A percentile compares a stretch with the other conserved stretches of the same genome.
These are phyloP conservation scores for Antidorcas marsupialis DNA, from an alignment of 2,113 vertebrate genomes.

Conservation along the genomic window DNA sequence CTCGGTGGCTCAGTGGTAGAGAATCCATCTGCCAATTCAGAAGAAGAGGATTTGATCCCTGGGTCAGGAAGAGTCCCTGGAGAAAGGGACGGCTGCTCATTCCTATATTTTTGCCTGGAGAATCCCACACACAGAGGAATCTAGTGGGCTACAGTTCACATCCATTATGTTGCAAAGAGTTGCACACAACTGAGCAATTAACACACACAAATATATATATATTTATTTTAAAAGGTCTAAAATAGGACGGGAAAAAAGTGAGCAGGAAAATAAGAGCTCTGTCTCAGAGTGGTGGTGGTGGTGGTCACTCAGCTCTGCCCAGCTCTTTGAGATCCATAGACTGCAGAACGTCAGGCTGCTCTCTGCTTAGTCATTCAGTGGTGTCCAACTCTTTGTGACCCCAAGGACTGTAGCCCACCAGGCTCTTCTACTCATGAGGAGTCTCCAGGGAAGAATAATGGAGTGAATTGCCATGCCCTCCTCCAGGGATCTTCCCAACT, in stretches of 20 bases:
- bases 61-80: background rate
- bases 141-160: background rate
- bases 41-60: background rate
- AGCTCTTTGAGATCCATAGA: background rate
- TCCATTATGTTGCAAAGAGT: background rate
- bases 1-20: background rate
- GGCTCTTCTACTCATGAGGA: background rate
- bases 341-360: background rate
- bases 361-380: background rate
- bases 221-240: background rate
- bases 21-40: background rate
- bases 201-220: too few species aligned
- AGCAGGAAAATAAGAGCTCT: background rate
- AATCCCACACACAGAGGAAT: background rate
- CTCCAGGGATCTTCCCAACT: background rate
- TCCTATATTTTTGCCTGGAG: background rate
- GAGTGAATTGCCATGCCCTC: background rate
- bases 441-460: background rate
- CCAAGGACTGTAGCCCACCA: background rate
- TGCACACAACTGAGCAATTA: background rate
- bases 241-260: background rate
- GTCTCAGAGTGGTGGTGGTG: background rate
- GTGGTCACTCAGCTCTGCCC: rapidly evolving
- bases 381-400: rapidly evolving
- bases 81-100: background rate